A percentile compares a stretch with the other conserved stretches of the same genome.
These are phyloP conservation scores for Ptychochromis oligacanthus DNA, from an alignment of 2,113 vertebrate genomes.

Conservation along the genomic window DNA sequence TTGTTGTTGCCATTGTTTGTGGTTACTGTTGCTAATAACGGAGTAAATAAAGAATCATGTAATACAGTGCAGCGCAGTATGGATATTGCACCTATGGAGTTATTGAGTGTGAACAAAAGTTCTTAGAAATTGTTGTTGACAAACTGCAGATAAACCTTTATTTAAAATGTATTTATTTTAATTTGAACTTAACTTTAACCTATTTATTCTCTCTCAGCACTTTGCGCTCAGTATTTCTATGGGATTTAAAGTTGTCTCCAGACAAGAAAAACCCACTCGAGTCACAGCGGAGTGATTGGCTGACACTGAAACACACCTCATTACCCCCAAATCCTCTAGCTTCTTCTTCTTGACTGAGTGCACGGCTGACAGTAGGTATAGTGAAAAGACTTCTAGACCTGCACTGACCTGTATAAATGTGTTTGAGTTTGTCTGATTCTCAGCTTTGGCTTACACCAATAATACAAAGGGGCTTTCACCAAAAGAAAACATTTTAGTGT, in stretches of 20 bases:
- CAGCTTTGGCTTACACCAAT: background rate
- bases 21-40: background rate
- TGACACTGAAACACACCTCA: constrained; percentile 67
- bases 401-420: background rate
- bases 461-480: background rate
- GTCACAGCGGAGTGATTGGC: constrained; percentile 55
- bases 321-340: constrained; percentile 69
- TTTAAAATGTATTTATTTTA: background rate
- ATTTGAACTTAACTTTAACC: background rate
- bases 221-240: constrained; percentile 24
- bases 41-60: background rate
- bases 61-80: background rate
- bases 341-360: constrained; percentile 41
- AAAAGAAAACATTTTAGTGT: background rate
- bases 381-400: constrained; percentile 28
- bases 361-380: constrained; percentile 38
- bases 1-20: background rate
- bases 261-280: constrained; percentile 4
- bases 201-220: constrained; percentile 17
- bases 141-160: background rate
- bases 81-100: background rate
- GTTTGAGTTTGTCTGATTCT: background rate
- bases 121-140: background rate
- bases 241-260: constrained; percentile 41
- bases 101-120: background rate